Evolutionary conservation across 2,888 invertebrate species (phyloP).

Genomic region (Lithophane ornitopus): DNA sequence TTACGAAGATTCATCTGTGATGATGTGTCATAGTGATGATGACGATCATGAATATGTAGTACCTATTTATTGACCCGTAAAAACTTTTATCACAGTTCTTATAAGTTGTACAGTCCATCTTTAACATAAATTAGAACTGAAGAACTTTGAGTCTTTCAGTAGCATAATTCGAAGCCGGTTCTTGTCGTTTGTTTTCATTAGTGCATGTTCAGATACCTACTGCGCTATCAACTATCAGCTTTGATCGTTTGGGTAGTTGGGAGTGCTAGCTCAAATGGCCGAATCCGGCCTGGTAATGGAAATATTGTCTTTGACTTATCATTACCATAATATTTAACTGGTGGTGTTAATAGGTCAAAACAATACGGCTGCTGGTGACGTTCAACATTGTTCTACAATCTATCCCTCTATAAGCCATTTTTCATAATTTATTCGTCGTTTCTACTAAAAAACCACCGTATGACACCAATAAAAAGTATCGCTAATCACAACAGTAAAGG

Average conservation of each 20-base stretch:
- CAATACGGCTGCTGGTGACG: background rate
- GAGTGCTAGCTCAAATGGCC: background rate
- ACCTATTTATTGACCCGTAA: no score
- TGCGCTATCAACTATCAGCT: background rate
- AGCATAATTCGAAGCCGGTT: background rate
- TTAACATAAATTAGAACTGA: background rate
- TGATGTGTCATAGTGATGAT: no score
- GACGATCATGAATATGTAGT: no score
- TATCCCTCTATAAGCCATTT: background rate
- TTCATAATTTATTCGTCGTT: background rate
- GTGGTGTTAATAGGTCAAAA: background rate
- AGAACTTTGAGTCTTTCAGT: background rate
- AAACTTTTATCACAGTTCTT: no score
- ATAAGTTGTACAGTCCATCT: no score
- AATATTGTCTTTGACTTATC: background rate
- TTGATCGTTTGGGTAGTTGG: background rate
- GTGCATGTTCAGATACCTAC: background rate
- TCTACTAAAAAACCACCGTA: background rate
- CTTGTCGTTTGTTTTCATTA: background rate
- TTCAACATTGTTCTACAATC: background rate
- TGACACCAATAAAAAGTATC: background rate
- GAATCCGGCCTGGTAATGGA: background rate
- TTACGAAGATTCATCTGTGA: no score
- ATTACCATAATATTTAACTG: background rate
- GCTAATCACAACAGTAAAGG: background rate